A percentile compares a stretch with the other conserved stretches of the same genome.
Conservation (phyloP, 2,888 invertebrate genomes). For the Xanthia icteritia region DNA sequence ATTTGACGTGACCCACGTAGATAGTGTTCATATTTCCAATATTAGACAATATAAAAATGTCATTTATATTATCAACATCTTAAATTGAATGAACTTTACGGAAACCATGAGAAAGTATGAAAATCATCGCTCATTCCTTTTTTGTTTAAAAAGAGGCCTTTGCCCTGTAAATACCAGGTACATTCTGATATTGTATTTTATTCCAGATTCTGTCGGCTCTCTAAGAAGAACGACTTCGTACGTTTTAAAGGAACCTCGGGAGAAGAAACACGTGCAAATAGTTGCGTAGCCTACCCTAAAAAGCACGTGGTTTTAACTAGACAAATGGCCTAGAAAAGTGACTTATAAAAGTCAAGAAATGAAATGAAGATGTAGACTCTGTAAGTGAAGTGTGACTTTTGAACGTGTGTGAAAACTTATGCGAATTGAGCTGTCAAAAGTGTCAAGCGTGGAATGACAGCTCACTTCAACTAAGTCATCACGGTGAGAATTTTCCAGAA, state of each 20-base stretch:
- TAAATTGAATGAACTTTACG: too few species aligned
- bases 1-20: too few species aligned
- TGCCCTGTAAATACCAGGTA: too few species aligned
- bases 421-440: too few species aligned
- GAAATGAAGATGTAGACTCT: background rate
- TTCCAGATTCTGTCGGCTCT: constrained; percentile 81
- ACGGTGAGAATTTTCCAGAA: background rate
- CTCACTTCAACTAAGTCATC: background rate
- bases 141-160: too few species aligned
- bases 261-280: constrained; percentile 87
- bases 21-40: too few species aligned
- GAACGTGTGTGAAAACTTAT: background rate
- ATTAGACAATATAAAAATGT: too few species aligned
- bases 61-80: too few species aligned
- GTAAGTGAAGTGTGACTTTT: constrained; percentile 22
- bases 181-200: background rate
- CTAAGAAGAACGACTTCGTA: constrained; percentile 85
- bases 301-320: constrained; percentile 34
- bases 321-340: constrained; percentile 23
- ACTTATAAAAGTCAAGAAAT: constrained; percentile 6
- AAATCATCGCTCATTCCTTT: too few species aligned
- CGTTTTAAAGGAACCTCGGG: constrained; percentile 84
- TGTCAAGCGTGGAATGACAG: too few species aligned
- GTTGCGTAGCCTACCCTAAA: constrained; percentile 75
- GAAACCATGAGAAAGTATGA: too few species aligned